Evolutionary conservation across 1,140 invertebrate species (phyloP), one percentile per base, ranked within the genome.

Genomic region (Catajapyx aquilonaris): DNA sequence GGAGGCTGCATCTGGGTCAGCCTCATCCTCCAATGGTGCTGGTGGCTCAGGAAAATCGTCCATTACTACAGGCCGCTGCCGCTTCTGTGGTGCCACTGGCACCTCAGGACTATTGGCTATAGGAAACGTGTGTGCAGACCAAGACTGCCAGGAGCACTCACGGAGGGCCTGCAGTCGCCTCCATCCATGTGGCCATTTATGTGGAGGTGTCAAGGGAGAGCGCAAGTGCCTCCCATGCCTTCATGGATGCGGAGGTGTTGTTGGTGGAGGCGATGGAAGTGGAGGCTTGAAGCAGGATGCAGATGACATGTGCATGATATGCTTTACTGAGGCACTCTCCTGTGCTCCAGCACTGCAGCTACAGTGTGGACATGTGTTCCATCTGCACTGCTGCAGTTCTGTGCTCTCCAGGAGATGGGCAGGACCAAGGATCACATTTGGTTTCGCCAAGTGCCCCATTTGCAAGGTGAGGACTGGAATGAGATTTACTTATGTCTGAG

Each of bases 231-330:
- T 95, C 43, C 86, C 88, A 0, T 96, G 90, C 55, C 57, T 95
- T 35, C 74, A 72, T 34, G 65, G 69, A 1, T 71, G 61, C 43
- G 47, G 50, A n/a, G 48, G 46, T 22, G 46, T 45, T 44, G 45
- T 38, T 1, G 44, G 44, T 3, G 41, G 43, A 10, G 45, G 51
- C 44, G 45, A 38, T 1, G 44, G 44, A 3, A 41, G 43, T 11
- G 45, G 51, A 15, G 59, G 59, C 37, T 57, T 90, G 11, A 78
- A 80, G 19, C 90, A 95, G 59, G 91, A 97, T 57, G 85, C 85
- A 1, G 91, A 97, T 51, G 91, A 97, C 51, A 94, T 97, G 86
- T 98, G 93, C 59, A 96, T 96, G 86, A 91, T 97, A 42, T 97
- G 93, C 53, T 97, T 98, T 56, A 91, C 85, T 0, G 91, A 97